These are phyloP conservation scores for Lepus oiostolus DNA, from an alignment of 2,797 vertebrate species.

Conservation along the genomic window DNA sequence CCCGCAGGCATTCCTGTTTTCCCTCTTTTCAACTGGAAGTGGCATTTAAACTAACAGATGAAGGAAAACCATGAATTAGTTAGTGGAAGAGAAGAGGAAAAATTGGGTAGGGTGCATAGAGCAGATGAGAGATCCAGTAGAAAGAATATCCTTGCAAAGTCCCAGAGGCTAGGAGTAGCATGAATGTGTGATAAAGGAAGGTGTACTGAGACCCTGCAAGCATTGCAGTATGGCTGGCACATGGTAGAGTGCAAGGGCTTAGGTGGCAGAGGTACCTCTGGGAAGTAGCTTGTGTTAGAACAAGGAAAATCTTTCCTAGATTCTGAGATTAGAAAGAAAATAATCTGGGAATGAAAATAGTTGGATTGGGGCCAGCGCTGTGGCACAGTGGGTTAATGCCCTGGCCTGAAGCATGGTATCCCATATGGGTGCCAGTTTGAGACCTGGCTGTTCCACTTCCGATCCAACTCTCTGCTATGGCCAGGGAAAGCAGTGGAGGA, in stretches of 20 bases:
- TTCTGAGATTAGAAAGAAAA: slow-evolving; percentile 60
- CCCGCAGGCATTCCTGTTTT: not conserved
- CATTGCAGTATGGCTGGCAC: not conserved
- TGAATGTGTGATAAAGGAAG: not conserved
- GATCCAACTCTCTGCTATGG: too few species aligned
- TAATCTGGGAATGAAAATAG: slow-evolving; percentile 8
- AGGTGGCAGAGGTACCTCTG: not conserved
- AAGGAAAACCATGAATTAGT: slow-evolving; percentile 4
- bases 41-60: slow-evolving; percentile 23
- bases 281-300: not conserved
- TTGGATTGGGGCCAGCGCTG: not conserved
- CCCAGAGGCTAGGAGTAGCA: not conserved
- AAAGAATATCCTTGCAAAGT: not conserved
- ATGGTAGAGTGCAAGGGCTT: not conserved
- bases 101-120: not conserved
- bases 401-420: too few species aligned
- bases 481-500: too few species aligned
- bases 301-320: not conserved
- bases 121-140: not conserved
- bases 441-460: too few species aligned
- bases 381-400: too few species aligned
- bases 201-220: not conserved
- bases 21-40: not conserved
- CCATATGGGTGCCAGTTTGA: too few species aligned
- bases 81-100: not conserved